Conservation (phyloP, 2,113 vertebrate genomes). For the Petaurus breviceps region DNA sequence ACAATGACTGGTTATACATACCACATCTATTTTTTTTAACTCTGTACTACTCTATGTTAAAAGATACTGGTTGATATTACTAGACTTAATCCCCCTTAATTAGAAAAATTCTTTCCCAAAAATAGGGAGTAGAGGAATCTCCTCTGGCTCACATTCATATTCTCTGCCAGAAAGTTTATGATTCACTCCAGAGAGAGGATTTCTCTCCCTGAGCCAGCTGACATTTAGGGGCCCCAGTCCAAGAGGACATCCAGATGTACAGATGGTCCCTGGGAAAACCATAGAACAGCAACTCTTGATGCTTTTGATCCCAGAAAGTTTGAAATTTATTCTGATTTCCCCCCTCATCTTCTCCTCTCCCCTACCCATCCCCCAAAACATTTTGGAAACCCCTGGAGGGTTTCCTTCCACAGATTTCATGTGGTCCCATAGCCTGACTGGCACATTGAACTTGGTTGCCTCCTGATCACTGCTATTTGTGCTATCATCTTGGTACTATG, state of each 20-base stretch:
- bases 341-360: background rate
- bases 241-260: background rate
- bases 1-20: background rate
- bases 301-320: too few relatives aligned
- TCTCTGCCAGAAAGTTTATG: background rate
- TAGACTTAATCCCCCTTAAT: constrained; percentile 7
- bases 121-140: background rate
- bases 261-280: background rate
- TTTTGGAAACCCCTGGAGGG: background rate
- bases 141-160: background rate
- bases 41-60: background rate
- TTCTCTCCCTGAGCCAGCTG: background rate
- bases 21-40: background rate
- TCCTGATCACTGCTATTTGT: too few relatives aligned
- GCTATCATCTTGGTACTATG: background rate
- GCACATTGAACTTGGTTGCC: background rate
- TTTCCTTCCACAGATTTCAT: too few relatives aligned
- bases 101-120: constrained; percentile 16
- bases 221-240: background rate
- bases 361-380: background rate
- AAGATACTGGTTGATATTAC: constrained; percentile 21
- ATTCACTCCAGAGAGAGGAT: background rate
- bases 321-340: background rate
- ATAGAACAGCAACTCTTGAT: background rate
- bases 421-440: background rate